phyloP scores from a whole-genome alignment of 1,140 invertebrate species.

The Sipha flava region DNA sequence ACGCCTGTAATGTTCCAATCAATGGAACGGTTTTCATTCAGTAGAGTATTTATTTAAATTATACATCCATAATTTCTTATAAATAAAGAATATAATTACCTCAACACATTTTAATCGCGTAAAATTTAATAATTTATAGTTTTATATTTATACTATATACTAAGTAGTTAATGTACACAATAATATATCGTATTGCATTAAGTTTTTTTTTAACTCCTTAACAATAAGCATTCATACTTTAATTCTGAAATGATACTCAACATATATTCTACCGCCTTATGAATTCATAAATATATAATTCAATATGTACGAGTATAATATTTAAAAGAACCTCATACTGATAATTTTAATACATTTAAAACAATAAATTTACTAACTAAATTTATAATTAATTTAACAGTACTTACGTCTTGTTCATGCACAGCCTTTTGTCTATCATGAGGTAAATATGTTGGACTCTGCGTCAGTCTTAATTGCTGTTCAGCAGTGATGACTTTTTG shows the following conservation, averaged over 20 bases:
- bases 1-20: constrained; percentile 52
- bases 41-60: not conserved
- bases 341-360: not conserved
- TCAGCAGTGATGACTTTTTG: constrained; percentile 75
- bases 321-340: not conserved
- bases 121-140: not conserved
- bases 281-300: not conserved
- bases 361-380: not conserved
- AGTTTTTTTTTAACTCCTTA: not conserved
- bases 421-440: constrained; percentile 74
- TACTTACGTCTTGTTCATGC: constrained; percentile 85
- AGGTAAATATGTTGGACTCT: constrained; percentile 71
- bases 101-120: not conserved
- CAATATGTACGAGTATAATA: not conserved
- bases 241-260: not conserved
- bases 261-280: not conserved
- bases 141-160: not conserved
- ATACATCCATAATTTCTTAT: not conserved
- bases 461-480: constrained; percentile 70
- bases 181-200: not conserved
- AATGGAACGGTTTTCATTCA: constrained; percentile 16
- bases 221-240: not conserved
- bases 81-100: not conserved
- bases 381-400: not conserved
- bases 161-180: not conserved